These are phyloP conservation scores for Drosophila aff. DNA, from an alignment of 1,140 invertebrate species.

Conservation along the genomic window DNA sequence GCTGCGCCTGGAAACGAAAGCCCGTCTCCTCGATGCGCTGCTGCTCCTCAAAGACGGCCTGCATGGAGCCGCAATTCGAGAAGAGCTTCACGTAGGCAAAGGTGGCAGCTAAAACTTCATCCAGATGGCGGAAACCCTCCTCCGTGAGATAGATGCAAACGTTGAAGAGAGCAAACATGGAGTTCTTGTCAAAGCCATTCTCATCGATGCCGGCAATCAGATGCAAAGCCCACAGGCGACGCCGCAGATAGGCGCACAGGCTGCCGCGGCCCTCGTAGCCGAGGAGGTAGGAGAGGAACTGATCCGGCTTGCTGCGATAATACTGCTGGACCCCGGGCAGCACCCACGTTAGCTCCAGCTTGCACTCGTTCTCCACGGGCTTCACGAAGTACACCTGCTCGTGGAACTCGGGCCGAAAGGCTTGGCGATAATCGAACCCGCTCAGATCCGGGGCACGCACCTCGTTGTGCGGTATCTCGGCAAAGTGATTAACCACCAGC, in stretches of 20 bases:
- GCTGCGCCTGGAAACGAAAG: constrained; percentile 90
- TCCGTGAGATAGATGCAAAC: constrained; percentile 92
- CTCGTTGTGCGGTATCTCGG: constrained; percentile 88
- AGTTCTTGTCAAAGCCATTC: constrained; percentile 91
- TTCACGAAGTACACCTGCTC: constrained; percentile 91
- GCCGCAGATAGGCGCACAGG: constrained; percentile 92
- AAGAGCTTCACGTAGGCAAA: constrained; percentile 92
- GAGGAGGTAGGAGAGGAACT: constrained; percentile 93
- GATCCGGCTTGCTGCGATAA: constrained; percentile 91
- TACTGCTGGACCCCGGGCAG: constrained; percentile 89
- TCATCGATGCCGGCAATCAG: constrained; percentile 91
- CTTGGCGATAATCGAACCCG: constrained; percentile 82
- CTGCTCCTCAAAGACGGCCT: constrained; percentile 78
- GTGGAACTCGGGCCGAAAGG: constrained; percentile 89
- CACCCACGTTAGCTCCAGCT: constrained; percentile 91
- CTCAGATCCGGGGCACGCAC: constrained; percentile 87
- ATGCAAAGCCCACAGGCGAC: constrained; percentile 94
- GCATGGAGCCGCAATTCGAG: constrained; percentile 86
- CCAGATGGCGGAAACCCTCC: constrained; percentile 90
- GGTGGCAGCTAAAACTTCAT: constrained; percentile 89
- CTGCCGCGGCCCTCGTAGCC: constrained; percentile 96
- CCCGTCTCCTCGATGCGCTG: constrained; percentile 90
- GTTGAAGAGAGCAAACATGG: constrained; percentile 90
- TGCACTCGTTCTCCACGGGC: constrained; percentile 90
- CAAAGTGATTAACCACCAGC: constrained; percentile 88